Evolutionary conservation across 37 sponge, comb jelly and placozoan species (phyloP), one percentile per base, ranked within the genome.

Genomic region (Eunapius fragilis): DNA sequence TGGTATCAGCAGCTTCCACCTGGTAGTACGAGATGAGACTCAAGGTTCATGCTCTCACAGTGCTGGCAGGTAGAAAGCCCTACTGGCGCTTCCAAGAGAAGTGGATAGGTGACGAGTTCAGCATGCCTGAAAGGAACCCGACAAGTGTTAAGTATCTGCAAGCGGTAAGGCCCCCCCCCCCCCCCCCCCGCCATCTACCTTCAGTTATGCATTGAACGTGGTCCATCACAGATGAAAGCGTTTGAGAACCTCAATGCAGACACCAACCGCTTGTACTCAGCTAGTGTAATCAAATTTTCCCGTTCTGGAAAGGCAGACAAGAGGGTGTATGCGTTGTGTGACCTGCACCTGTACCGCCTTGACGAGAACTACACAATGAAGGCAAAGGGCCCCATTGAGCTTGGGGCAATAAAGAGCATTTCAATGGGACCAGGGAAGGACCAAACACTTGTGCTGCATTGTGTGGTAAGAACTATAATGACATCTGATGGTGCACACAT

Each of bases 401-500:
- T 90, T 48, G 72, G 76, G 33, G 32, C 86, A n/a, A 76, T 93
- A 22, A 73, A 41, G 9, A 74, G 83, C 17, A 47, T 93, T 26
- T 78, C 81, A 28, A 34, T 93, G 81, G 87, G 87, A 2, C 38
- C 76, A 34, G 88, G 91, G 9, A 36, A 37, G 36, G 91, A 87
- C 25, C 85, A 82, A 31, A 91, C 87, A 10, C 34, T 93, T 11
- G 91, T 90, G 69, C 84, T 93, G 24, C 94, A 93, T 73, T 82
- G 84, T 37, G 69, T 71, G 33, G 88, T 88, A 74, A 87, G 87
- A 36, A 72, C 2, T 34, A 0, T 2, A 2, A 34, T n/a, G 0
- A 2, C 14, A 14, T 11, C 5, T 72, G 28, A 34, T 11, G 22
- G 9, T 0, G 0, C 2, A 13, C 22, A 72, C 12, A 33, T 34